Evolutionary conservation across 2,113 vertebrate species (phyloP), one percentile per base, ranked within the genome.

Genomic region (Atractosteus spatula): DNA sequence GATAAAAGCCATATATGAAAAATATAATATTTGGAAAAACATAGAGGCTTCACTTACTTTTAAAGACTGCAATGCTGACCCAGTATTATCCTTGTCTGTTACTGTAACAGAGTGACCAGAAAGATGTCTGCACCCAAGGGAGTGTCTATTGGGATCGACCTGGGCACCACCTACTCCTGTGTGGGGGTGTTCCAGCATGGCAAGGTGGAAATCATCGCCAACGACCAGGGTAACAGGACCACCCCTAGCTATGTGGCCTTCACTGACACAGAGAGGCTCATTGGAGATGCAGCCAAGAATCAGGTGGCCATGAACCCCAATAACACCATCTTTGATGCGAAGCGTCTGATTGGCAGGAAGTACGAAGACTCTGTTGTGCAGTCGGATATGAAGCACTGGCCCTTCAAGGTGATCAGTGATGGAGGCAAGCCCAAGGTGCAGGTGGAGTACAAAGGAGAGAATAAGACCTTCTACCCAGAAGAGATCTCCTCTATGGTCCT

Each of bases 181-280:
- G n/a, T n/a, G n/a, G n/a, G n/a, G n/a, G 17, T 29, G 0, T 99
- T 99, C 89, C 96, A 99, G 17, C 96, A 99, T 63, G 95, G 96
- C 17, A 99, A 98, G 84, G 97, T 99, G 82, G 97, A 99, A 69
- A 99, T 99, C 71, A 98, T 99, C 64, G 96, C 97, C 87, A 99
- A 98, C 0, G 97, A 99, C 80, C 90, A 92, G 81, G 89, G 91
- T 74, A 92, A 93, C 87, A 85, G 91, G 76, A 92, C 90, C 83
- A 93, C 91, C 59, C 90, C 90, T 76, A 93, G 91, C 75, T 93
- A 92, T 45, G 90, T 93, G 72, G 90, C 91, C 59, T 93, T 93
- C 79, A 93, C 91, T n/a, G 90, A 93, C 13, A 61, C 68, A 0
- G 90, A 93, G 75, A 85, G 91, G 78, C 83, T 93, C 74, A 92